phyloP scores from a whole-genome alignment of 64 coral and sea anemone species.

The Pocillopora verrucosa region DNA sequence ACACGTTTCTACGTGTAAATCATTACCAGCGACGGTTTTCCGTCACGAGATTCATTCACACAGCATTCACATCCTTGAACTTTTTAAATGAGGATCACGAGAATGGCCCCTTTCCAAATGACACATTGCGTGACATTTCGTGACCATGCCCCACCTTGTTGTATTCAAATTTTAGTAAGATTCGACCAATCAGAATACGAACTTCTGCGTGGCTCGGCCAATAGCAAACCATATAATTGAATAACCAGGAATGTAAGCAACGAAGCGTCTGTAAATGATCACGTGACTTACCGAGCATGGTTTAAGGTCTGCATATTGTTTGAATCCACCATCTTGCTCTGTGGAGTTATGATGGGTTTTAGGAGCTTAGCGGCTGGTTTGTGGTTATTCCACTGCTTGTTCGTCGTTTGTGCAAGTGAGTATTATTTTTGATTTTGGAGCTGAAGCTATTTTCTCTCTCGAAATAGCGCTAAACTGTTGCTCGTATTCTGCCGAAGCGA shows the following conservation, averaged over 20 bases:
- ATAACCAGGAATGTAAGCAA: not conserved
- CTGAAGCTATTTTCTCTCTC: not conserved
- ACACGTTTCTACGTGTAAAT: too few relatives aligned
- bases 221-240: not conserved
- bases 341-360: slow-evolving; percentile 4
- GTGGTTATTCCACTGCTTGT: slow-evolving; percentile 11
- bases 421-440: not conserved
- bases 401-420: slow-evolving; percentile 1
- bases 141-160: not conserved
- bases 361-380: not conserved
- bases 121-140: not conserved
- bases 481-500: not conserved
- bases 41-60: not conserved
- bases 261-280: not conserved
- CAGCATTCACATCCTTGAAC: too few relatives aligned
- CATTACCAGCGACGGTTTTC: not conserved
- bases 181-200: slow-evolving; percentile 23
- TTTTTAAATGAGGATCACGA: too few relatives aligned
- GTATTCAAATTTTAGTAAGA: not conserved
- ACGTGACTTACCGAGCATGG: slow-evolving; percentile 8
- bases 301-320: not conserved
- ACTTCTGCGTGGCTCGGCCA: not conserved
- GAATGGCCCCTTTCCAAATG: not conserved
- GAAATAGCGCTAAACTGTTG: not conserved
- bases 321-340: slow-evolving; percentile 8